A percentile compares a stretch with the other conserved stretches of the same genome.
These are phyloP conservation scores for Nesogale talazaci DNA, from an alignment of 2,113 vertebrate genomes.

Conservation along the genomic window DNA sequence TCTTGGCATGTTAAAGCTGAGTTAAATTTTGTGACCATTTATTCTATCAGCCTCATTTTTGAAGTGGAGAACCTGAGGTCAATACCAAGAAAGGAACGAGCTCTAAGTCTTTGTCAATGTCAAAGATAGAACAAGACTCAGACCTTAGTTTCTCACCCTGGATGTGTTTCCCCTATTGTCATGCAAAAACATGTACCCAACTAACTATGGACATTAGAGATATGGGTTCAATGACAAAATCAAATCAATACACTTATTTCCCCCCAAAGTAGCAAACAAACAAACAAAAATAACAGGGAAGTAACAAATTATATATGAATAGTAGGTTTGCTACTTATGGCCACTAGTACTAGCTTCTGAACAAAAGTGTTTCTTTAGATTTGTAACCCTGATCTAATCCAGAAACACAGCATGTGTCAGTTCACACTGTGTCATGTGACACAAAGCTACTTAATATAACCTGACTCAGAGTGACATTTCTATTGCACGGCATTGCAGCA, in stretches of 20 bases:
- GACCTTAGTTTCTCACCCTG: neutral
- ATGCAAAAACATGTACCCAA: neutral
- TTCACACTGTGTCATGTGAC: conserved; percentile 85
- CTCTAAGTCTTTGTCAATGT: neutral
- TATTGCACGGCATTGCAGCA: conserved; percentile 77
- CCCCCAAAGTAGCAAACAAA: neutral
- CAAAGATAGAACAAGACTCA: neutral
- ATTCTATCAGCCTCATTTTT: neutral
- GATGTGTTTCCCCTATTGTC: neutral
- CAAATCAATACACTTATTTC: conserved; percentile 27
- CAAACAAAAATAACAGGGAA: neutral
- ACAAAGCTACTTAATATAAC: conserved; percentile 84
- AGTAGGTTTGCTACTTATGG: conserved; percentile 66
- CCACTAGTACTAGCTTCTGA: conserved; percentile 70
- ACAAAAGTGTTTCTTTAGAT: conserved; percentile 81
- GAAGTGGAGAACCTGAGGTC: conserved; percentile 6
- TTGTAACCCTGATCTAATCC: conserved; percentile 84
- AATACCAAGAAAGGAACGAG: neutral
- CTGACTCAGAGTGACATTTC: conserved; percentile 83
- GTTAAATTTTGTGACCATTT: conserved; percentile 12
- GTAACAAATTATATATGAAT: neutral
- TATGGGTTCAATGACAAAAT: neutral
- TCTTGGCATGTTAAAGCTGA: conserved; percentile 40
- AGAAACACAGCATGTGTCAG: conserved; percentile 85
- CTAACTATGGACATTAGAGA: conserved; percentile 28